Evolutionary conservation across 2,113 vertebrate genomes (phyloP).

Genomic region (Ursus arctos): DNA sequence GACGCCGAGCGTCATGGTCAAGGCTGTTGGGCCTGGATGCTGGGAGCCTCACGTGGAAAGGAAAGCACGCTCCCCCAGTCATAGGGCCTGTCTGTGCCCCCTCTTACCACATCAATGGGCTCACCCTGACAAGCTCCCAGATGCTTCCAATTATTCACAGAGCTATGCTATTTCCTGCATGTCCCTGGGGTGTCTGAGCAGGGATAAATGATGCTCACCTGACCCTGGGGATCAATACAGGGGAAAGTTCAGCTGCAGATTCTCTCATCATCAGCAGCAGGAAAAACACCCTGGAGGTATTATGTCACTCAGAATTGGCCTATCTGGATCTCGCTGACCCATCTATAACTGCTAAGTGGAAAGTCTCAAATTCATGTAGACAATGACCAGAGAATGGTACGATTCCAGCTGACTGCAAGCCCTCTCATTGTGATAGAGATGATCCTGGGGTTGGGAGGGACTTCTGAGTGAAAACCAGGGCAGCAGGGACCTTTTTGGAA

Average conservation of each 20-base stretch:
- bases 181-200: background rate
- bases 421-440: background rate
- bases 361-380: constrained; percentile 35
- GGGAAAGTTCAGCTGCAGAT: background rate
- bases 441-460: background rate
- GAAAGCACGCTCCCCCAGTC: background rate
- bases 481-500: background rate
- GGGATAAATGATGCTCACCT: background rate
- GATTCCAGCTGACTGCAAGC: background rate
- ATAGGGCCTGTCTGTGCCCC: background rate
- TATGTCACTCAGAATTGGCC: background rate
- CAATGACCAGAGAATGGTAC: background rate
- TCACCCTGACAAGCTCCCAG: background rate
- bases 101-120: background rate
- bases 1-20: background rate
- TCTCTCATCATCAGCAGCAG: constrained; percentile 27
- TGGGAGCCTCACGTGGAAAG: background rate
- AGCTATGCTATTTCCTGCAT: background rate
- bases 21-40: background rate
- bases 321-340: background rate
- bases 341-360: background rate
- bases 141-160: background rate
- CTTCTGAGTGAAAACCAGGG: background rate
- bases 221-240: background rate
- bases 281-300: background rate